Base-by-base conservation (phyloP, 2,888 invertebrate species). In the Pyrocoelia pectoralis region DNA sequence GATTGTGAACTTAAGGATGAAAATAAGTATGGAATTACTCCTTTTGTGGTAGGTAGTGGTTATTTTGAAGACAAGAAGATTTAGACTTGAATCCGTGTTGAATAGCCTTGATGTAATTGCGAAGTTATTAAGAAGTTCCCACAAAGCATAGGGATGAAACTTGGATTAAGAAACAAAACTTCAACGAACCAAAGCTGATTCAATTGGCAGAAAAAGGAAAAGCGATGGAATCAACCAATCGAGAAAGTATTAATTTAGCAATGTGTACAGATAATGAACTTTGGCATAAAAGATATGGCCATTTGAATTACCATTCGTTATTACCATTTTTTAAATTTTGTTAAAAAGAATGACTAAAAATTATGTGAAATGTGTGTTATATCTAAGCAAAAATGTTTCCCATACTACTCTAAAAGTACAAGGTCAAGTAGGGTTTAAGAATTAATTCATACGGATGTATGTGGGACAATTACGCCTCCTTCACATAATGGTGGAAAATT, bases 331-430 rank as follows among this genome's bases (percentile, higher is more conserved):
- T 43, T 43, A 43, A 13, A 13, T 15, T 43, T 43, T 8, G 13
- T 43, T 43, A 2, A 43, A 43, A 43, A 43, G 41, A n/a, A 43
- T 43, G 12, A 3, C 12, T 2, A 17, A 5, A 13, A 43, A 8
- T 4, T 43, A 2, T 48, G 18, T 66, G 69, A 72, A 55, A 48
- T 69, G 6, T 72, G 69, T 64, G 19, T 70, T 13, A 55, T 19
- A 19, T 2, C 2, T 14, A 48, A 48, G 17, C 48, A 48, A 19
- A 48, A 48, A 48, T 12, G 12, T 17, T 10, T 48, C 17, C 17
- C 48, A 3, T 46, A 46, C 12, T 46, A 15, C 12, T 14, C 46
- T 3, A 12, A 48, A 48, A 48, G 3, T 4, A 1, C 1, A 8
- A 48, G 8, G 10, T 48, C 48, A 48, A 48, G 19, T 48, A 17